phyloP scores from a whole-genome alignment of 1,140 invertebrate genomes.

The Cataglyphis hispanica region DNA sequence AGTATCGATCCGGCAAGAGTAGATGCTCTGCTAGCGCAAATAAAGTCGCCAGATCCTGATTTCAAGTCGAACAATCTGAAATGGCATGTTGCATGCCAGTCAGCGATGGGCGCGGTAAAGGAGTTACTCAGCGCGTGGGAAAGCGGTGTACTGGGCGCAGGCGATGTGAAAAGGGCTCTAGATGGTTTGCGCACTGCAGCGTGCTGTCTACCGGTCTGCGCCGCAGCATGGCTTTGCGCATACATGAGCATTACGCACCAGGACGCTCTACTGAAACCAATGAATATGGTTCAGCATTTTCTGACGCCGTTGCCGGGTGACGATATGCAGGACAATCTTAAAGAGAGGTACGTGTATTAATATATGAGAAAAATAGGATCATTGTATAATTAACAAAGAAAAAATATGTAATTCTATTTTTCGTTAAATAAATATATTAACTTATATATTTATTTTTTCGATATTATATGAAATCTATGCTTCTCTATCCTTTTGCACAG shows the following conservation, averaged over 20 bases:
- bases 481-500: conserved; percentile 76
- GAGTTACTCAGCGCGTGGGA: conserved; percentile 97
- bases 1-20: conserved; percentile 93
- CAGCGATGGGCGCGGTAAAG: conserved; percentile 93
- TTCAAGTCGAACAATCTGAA: conserved; percentile 91
- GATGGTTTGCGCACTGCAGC: conserved; percentile 94
- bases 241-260: conserved; percentile 96
- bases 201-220: conserved; percentile 95
- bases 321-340: conserved; percentile 86
- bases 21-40: conserved; percentile 93
- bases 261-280: conserved; percentile 94
- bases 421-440: not conserved
- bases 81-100: conserved; percentile 94
- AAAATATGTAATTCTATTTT: not conserved
- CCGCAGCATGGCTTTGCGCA: conserved; percentile 96
- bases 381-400: not conserved
- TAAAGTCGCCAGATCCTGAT: conserved; percentile 91
- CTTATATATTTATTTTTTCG: not conserved
- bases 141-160: conserved; percentile 91
- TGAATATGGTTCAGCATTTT: conserved; percentile 96
- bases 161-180: conserved; percentile 95
- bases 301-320: conserved; percentile 89
- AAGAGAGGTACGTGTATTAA: conserved; percentile 84
- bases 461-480: not conserved
- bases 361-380: not conserved